Evolutionary conservation across 2,113 vertebrate genomes (phyloP).

Genomic region (Dinomys branickii): DNA sequence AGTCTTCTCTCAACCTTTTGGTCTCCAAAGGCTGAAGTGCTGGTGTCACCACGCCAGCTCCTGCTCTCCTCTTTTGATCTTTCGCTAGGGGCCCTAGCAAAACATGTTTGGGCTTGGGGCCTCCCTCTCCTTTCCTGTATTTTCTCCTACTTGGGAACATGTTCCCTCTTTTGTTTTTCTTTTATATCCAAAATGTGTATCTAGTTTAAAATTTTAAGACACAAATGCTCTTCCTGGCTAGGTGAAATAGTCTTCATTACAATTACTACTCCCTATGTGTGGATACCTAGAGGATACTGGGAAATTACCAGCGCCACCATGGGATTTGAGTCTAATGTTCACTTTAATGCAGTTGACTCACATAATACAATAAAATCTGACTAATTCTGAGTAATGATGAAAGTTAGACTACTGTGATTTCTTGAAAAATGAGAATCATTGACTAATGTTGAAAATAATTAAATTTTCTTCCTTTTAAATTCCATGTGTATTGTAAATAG

Average conservation of each 20-base stretch:
- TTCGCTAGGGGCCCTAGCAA: too few relatives aligned
- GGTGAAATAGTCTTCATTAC: background rate
- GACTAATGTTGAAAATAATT: constrained; percentile 52
- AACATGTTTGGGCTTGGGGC: background rate
- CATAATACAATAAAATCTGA: constrained; percentile 44
- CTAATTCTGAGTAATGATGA: constrained; percentile 65
- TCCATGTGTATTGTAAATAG: background rate
- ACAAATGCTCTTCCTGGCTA: background rate
- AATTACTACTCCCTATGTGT: background rate
- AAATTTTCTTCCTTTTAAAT: constrained; percentile 44
- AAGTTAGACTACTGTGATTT: constrained; percentile 39
- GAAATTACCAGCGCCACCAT: background rate
- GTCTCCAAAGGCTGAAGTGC: background rate
- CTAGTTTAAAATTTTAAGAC: background rate
- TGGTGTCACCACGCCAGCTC: background rate
- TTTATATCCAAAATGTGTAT: background rate
- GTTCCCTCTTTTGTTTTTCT: background rate
- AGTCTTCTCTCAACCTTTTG: background rate
- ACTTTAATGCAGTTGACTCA: constrained; percentile 44
- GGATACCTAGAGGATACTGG: background rate
- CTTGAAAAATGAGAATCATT: constrained; percentile 40
- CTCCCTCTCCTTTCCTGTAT: background rate
- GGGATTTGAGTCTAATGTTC: constrained; percentile 41
- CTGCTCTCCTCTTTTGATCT: background rate
- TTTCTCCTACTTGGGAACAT: background rate